Conservation (phyloP, 2,113 vertebrate genomes). For the Elachura formosa region DNA sequence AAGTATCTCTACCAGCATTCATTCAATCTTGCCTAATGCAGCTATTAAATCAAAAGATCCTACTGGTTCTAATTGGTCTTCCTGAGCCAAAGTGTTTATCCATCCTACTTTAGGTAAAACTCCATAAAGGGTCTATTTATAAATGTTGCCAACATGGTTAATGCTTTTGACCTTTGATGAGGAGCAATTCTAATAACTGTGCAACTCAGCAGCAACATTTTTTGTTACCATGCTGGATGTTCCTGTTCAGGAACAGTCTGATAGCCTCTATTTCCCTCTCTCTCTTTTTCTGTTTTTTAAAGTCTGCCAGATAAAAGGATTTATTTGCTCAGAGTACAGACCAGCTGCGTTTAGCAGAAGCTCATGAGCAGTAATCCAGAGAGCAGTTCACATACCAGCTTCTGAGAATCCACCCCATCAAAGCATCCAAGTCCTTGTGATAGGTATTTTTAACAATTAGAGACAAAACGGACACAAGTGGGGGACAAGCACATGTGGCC, state of each 20-base stretch:
- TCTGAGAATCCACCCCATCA: not conserved
- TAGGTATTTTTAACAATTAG: not conserved
- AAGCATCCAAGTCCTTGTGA: not conserved
- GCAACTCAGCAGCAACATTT: conserved; percentile 28
- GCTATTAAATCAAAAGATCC: conserved; percentile 49
- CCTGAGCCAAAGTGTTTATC: conserved; percentile 36
- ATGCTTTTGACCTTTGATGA: conserved; percentile 64
- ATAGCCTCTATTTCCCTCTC: not conserved
- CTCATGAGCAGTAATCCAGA: not conserved
- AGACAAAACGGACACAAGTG: not conserved
- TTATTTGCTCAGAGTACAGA: conserved; percentile 2
- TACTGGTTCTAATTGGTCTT: conserved; percentile 40
- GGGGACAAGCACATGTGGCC: not conserved
- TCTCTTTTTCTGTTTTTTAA: not conserved
- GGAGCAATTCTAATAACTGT: conserved; percentile 26
- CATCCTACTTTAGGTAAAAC: conserved; percentile 37
- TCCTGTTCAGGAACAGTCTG: conserved; percentile 14
- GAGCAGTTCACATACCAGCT: not conserved
- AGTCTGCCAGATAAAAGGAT: conserved; percentile 7
- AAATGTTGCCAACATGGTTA: conserved; percentile 44
- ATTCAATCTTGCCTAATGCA: conserved; percentile 41
- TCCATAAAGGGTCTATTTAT: conserved; percentile 50
- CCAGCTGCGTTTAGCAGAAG: not conserved
- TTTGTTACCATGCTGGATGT: not conserved
- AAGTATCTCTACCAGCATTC: not conserved